A percentile compares a stretch with the other conserved stretches of the same genome.
Conservation (phyloP, 1,140 invertebrate genomes). For the Apis mellifera region DNA sequence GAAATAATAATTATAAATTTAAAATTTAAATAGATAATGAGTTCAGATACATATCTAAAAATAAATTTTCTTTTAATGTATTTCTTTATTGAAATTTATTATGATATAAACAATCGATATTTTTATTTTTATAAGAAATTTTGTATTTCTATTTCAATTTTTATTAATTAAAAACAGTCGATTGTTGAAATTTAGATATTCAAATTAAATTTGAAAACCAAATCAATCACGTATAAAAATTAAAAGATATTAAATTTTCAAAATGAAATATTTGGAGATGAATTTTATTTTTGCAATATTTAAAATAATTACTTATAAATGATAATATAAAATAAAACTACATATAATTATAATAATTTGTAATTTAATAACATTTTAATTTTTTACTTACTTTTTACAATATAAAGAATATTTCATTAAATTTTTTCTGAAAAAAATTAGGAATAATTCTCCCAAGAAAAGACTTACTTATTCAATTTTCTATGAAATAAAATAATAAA, state of each 20-base stretch:
- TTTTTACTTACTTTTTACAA: background rate
- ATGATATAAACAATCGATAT: background rate
- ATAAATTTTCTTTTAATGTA: background rate
- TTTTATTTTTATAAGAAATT: conserved; percentile 18
- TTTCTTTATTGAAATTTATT: background rate
- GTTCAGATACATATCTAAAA: conserved; percentile 24
- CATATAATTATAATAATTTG: background rate
- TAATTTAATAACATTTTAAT: background rate
- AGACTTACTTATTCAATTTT: background rate
- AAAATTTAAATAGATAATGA: conserved; percentile 10
- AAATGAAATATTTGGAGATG: background rate
- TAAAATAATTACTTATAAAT: background rate
- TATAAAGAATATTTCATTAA: background rate
- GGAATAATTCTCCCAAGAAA: too few relatives aligned
- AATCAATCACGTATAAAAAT: background rate
- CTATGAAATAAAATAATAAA: background rate
- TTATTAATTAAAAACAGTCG: conserved; percentile 2
- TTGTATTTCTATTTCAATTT: conserved; percentile 12
- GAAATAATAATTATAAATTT: conserved; percentile 7
- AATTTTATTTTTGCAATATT: background rate
- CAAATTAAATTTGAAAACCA: background rate
- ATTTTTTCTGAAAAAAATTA: background rate
- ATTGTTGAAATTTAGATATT: background rate
- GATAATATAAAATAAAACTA: background rate
- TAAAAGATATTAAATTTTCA: background rate